Evolutionary conservation across 2,113 vertebrate species (phyloP).

Genomic region (Zeus faber): DNA sequence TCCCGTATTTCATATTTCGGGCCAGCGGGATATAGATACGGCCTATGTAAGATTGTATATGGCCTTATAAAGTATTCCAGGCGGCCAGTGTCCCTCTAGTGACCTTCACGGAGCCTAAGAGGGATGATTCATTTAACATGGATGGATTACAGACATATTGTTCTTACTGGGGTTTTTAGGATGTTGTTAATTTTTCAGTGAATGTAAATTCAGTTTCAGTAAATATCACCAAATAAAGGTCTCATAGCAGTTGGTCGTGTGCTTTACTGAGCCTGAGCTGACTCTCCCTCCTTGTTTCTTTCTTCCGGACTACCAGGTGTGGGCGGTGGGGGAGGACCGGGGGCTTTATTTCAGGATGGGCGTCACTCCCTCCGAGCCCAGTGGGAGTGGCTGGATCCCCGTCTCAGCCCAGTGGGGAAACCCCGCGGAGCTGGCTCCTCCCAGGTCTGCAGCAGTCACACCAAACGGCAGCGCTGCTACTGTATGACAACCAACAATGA

Average conservation of each 20-base stretch:
- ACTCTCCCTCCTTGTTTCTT: neutral
- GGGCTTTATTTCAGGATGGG: conserved; percentile 91
- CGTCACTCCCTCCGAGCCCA: conserved; percentile 87
- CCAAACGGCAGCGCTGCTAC: conserved; percentile 31
- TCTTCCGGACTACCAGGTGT: conserved; percentile 76
- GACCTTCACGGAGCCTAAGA: conserved; percentile 4
- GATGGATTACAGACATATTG: too few species aligned
- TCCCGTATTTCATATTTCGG: conserved; percentile 71
- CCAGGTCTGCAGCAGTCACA: conserved; percentile 32
- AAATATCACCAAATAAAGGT: too few species aligned
- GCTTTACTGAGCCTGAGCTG: neutral
- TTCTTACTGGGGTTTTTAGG: too few species aligned
- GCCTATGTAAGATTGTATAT: conserved; percentile 51
- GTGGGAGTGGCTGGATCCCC: conserved; percentile 89
- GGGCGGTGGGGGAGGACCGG: conserved; percentile 88
- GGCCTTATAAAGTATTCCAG: conserved; percentile 57
- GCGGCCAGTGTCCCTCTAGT: conserved; percentile 19
- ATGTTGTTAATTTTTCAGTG: too few species aligned
- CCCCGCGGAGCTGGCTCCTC: conserved; percentile 45
- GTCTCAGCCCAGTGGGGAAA: conserved; percentile 80
- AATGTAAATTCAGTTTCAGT: too few species aligned
- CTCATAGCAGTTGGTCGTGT: neutral
- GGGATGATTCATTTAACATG: conserved; percentile 1
- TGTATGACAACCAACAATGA: neutral
- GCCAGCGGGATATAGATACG: conserved; percentile 45